Evolutionary conservation across 2,888 invertebrate genomes (phyloP).

Genomic region (Amblyjoppa fuscipennis): DNA sequence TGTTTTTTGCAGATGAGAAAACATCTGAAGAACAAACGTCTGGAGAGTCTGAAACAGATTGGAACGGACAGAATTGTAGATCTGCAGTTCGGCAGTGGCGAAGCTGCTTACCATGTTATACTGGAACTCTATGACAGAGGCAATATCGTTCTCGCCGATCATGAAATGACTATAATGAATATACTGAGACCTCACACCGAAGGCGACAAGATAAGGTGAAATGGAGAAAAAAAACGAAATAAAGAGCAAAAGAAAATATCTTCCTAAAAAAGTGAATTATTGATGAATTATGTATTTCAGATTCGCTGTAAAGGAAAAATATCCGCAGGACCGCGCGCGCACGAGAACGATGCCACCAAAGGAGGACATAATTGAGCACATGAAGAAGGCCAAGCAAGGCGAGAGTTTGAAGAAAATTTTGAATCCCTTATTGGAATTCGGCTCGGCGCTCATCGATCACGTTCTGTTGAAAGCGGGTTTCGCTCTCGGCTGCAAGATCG

Average conservation of each 20-base stretch:
- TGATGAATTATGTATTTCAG: conserved; percentile 82
- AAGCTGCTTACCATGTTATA: conserved; percentile 97
- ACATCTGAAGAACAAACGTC: conserved; percentile 97
- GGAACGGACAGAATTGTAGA: conserved; percentile 98
- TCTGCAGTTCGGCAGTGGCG: conserved; percentile 97
- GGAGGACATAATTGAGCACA: conserved; percentile 87
- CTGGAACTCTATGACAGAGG: conserved; percentile 98
- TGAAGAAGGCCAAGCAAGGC: conserved; percentile 89
- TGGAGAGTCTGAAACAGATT: conserved; percentile 94
- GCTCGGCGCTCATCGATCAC: conserved; percentile 96
- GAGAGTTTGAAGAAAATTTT: conserved; percentile 93
- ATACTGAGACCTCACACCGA: conserved; percentile 97
- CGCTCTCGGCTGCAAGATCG: conserved; percentile 87
- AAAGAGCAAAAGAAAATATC: neutral
- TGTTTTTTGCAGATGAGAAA: conserved; percentile 89
- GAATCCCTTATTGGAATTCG: conserved; percentile 95
- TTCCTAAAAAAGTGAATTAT: neutral
- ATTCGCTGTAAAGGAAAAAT: conserved; percentile 97
- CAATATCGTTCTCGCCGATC: conserved; percentile 97
- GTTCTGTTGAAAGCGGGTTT: conserved; percentile 91
- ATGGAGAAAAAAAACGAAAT: neutral
- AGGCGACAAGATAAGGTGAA: conserved; percentile 92
- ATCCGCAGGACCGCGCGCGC: conserved; percentile 93
- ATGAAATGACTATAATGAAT: conserved; percentile 95
- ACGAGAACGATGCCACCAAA: conserved; percentile 87